Percentiles rank a stretch among this genome's conserved stretches.
Conservation (phyloP, 2,888 invertebrate genomes). For the Synergus japonicus region DNA sequence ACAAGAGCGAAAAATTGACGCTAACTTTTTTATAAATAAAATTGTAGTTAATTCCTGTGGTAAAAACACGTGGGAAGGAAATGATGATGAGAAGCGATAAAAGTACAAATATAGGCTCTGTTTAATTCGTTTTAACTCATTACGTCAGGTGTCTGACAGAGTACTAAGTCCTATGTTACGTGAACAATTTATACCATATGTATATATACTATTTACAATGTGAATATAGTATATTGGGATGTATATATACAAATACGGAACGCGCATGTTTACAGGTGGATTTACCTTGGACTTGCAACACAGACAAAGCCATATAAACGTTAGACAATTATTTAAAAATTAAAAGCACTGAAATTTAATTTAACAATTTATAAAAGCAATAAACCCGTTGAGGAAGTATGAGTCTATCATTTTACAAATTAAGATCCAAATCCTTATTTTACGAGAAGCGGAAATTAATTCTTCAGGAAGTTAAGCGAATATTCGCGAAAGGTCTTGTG, state of each 20-base stretch:
- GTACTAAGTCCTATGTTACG: constrained; percentile 53
- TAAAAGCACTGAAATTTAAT: background rate
- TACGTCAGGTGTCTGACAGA: constrained; percentile 55
- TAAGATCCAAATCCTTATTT: background rate
- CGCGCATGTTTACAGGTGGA: constrained; percentile 24
- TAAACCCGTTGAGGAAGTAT: background rate
- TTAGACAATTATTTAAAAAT: background rate
- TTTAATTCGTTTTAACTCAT: constrained; percentile 66
- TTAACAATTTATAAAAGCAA: background rate
- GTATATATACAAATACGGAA: constrained; percentile 8
- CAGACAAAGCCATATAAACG: constrained; percentile 60
- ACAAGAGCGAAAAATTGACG: background rate
- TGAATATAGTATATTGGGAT: background rate
- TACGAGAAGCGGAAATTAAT: background rate
- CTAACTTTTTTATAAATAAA: background rate
- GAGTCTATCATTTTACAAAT: background rate
- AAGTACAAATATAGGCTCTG: constrained; percentile 1
- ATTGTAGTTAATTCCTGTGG: constrained; percentile 11
- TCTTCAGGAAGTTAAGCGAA: background rate
- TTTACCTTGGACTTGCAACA: constrained; percentile 67
- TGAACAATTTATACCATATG: constrained; percentile 47
- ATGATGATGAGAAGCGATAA: background rate
- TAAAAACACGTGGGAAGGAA: background rate
- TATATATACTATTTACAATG: background rate
- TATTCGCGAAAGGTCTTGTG: too few species aligned